These are phyloP conservation scores for Phyllostomus discolor DNA, from an alignment of 2,113 vertebrate genomes.

Conservation along the genomic window DNA sequence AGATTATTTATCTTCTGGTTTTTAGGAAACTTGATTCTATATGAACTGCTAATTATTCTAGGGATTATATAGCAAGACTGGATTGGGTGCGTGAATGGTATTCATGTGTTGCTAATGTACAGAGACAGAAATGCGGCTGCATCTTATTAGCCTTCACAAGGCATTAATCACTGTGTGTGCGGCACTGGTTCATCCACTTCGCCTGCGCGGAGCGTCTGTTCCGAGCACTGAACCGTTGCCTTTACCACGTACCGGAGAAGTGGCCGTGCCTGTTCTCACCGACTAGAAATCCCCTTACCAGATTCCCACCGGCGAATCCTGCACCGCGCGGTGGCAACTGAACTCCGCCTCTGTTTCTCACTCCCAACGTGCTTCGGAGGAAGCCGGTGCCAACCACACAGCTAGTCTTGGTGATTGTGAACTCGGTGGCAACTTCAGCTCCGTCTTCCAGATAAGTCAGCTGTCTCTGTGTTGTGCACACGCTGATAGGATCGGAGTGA, in stretches of 20 bases:
- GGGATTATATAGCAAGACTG: background rate
- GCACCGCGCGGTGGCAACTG: background rate
- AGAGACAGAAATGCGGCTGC: conserved; percentile 31
- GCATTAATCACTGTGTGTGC: background rate
- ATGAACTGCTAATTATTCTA: conserved; percentile 15
- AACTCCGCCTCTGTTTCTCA: background rate
- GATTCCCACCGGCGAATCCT: background rate
- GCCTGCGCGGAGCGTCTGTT: background rate
- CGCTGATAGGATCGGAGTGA: background rate
- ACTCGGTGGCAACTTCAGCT: background rate
- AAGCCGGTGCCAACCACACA: background rate
- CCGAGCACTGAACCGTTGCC: background rate
- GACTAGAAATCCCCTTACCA: background rate
- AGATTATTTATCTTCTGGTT: background rate
- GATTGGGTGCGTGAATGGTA: background rate
- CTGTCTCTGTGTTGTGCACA: background rate
- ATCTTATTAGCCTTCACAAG: conserved; percentile 10
- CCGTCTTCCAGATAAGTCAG: background rate
- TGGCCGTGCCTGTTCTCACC: background rate
- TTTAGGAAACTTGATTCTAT: conserved; percentile 35
- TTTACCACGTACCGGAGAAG: background rate
- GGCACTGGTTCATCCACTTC: background rate
- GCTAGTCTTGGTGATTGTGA: background rate
- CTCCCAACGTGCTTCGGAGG: background rate
- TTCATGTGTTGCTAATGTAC: conserved; percentile 20